Evolutionary conservation across 2,888 invertebrate genomes (phyloP), one percentile per base, ranked within the genome.

Genomic region (Harmothoe impar): DNA sequence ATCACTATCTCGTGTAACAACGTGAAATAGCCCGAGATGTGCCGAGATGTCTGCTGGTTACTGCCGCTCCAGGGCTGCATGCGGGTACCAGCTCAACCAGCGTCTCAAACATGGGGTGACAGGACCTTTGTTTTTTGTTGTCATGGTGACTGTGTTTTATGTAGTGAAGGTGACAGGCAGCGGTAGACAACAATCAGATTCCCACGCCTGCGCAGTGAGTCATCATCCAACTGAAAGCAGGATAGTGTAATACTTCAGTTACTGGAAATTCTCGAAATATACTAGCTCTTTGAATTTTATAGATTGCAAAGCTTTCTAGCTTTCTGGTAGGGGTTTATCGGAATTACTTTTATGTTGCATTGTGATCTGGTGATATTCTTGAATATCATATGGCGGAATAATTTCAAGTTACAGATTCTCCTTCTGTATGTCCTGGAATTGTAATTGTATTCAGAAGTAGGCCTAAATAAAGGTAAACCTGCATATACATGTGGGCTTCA

Each of bases 141-240:
- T 62, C 62, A n/a, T 62, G 23, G 15, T 10, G 43, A 43, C 43
- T 43, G 43, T 43, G 3, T 43, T 43, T 43, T 43, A 43, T 62
- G 62, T 62, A n/a, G 62, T 62, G 7, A 62, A n/a, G 62, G 62
- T 62, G 62, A 62, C 62, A 62, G 54, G 54, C 68, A 68, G 29
- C 15, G 29, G 31, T 25, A 72, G 25, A 72, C 72, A 29, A 72
- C 72, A 29, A 25, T 72, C 15, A 25, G 72, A 72, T 72, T 72
- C 72, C 72, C 72, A 72, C 72, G 72, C 29, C 72, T 25, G 72
- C 25, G 17, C 29, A 72, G 29, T 72, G 72, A 72, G 72, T 72
- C 72, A 72, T 25, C 72, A 25, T 3, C 31, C n/a, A 20, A 62
- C 62, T 43, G 43, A 43, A 43, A 10, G 62, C 5, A 15, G 23